phyloP scores from a whole-genome alignment of 1,140 invertebrate genomes.

The Drosophila pachea region DNA sequence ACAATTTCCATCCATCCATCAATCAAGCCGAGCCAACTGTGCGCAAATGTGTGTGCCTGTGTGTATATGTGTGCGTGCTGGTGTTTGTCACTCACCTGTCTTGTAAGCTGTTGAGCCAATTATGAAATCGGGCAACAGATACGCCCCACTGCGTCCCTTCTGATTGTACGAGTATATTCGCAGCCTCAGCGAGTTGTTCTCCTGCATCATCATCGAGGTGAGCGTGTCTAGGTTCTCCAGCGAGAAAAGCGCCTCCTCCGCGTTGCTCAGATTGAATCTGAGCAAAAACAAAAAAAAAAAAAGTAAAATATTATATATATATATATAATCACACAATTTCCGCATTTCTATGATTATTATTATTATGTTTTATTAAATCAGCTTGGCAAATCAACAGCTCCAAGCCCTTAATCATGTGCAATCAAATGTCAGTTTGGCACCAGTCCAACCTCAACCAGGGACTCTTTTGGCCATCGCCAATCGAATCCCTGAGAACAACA shows the following conservation, averaged over 20 bases:
- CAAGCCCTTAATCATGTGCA: slow-evolving; percentile 71
- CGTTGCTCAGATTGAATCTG: slow-evolving; percentile 77
- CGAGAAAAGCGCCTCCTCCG: slow-evolving; percentile 75
- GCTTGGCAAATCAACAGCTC: slow-evolving; percentile 59
- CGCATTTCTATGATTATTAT: slow-evolving; percentile 20
- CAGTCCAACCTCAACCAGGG: not conserved
- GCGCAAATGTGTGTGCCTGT: not conserved
- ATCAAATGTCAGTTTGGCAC: slow-evolving; percentile 40
- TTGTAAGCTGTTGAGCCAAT: slow-evolving; percentile 78
- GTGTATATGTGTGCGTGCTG: slow-evolving; percentile 11
- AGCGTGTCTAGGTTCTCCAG: slow-evolving; percentile 76
- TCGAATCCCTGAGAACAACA: slow-evolving; percentile 10
- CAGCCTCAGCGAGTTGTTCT: slow-evolving; percentile 75
- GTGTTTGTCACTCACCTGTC: slow-evolving; percentile 72
- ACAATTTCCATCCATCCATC: slow-evolving; percentile 35
- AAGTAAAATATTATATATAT: not conserved
- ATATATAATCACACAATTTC: too few relatives aligned
- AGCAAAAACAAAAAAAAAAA: not conserved
- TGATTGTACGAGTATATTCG: slow-evolving; percentile 78
- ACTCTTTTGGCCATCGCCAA: slow-evolving; percentile 10
- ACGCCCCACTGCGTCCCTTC: slow-evolving; percentile 74
- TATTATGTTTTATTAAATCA: slow-evolving; percentile 64
- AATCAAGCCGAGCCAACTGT: slow-evolving; percentile 23
- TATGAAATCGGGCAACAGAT: slow-evolving; percentile 73
- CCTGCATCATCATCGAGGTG: slow-evolving; percentile 74